Evolutionary conservation across 2,797 vertebrate genomes (phyloP).

Genomic region (Oreortyx pictus): DNA sequence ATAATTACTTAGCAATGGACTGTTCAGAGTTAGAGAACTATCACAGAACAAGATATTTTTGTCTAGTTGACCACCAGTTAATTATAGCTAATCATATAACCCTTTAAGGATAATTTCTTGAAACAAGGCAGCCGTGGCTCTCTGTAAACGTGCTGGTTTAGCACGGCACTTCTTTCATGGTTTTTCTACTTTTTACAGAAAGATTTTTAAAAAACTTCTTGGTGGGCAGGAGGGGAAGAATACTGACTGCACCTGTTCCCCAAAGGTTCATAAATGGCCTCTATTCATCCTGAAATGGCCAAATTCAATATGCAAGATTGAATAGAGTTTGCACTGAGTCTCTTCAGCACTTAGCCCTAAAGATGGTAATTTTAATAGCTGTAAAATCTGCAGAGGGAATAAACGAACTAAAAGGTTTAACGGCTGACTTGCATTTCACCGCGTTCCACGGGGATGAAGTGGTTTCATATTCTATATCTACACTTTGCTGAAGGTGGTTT

Average conservation of each 20-base stretch:
- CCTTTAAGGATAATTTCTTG: not conserved
- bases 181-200: not conserved
- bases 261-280: not conserved
- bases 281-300: not conserved
- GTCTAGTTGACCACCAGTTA: not conserved
- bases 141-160: not conserved
- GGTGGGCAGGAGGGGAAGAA: not conserved
- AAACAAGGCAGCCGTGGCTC: not conserved
- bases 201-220: not conserved
- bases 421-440: not conserved
- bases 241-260: not conserved
- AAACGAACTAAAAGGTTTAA: conserved; percentile 38
- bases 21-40: not conserved
- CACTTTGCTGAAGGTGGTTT: conserved; percentile 19
- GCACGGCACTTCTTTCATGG: not conserved
- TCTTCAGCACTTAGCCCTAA: conserved; percentile 32
- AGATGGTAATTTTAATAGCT: conserved; percentile 11
- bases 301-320: not conserved
- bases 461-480: not conserved
- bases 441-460: not conserved
- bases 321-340: not conserved
- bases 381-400: not conserved
- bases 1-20: not conserved
- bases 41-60: not conserved
- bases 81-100: not conserved